Percentiles rank a stretch among this genome's conserved stretches.
These are phyloP conservation scores for Pegoplata infirma DNA, from an alignment of 2,888 invertebrate genomes.

Conservation along the genomic window DNA sequence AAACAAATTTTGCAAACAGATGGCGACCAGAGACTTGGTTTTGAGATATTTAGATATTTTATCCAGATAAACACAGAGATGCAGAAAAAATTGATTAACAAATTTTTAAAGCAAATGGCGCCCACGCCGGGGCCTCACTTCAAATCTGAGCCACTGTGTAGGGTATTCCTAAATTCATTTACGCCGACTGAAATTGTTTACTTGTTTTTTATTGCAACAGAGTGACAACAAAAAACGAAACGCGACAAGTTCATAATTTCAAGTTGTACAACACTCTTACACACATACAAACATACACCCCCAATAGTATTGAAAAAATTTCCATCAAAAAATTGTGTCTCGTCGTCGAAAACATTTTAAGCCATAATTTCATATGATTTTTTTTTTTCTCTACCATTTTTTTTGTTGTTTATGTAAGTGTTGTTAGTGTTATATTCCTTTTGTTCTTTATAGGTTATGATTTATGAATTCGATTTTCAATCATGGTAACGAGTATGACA, in stretches of 20 bases:
- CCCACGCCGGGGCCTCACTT: too few relatives aligned
- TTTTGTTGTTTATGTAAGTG: too few relatives aligned
- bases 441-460: slow-evolving; percentile 55
- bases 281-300: neutral
- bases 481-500: slow-evolving; percentile 61
- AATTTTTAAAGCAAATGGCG: too few relatives aligned
- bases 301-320: slow-evolving; percentile 40
- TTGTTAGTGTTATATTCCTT: slow-evolving; percentile 12
- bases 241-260: slow-evolving; percentile 61
- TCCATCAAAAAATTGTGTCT: slow-evolving; percentile 51
- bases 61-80: too few relatives aligned
- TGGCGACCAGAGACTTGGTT: too few relatives aligned
- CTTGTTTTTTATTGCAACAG: slow-evolving; percentile 11
- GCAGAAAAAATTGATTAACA: too few relatives aligned
- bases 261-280: slow-evolving; percentile 23
- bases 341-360: slow-evolving; percentile 55
- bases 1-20: too few relatives aligned
- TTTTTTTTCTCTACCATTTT: slow-evolving; percentile 1
- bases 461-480: slow-evolving; percentile 64
- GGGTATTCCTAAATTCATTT: too few relatives aligned
- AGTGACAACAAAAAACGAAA: slow-evolving; percentile 42
- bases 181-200: too few relatives aligned
- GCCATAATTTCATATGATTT: slow-evolving; percentile 54
- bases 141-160: too few relatives aligned
- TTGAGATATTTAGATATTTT: too few relatives aligned